phyloP scores from a whole-genome alignment of 2,797 vertebrate species.

The Spheniscus humboldti region DNA sequence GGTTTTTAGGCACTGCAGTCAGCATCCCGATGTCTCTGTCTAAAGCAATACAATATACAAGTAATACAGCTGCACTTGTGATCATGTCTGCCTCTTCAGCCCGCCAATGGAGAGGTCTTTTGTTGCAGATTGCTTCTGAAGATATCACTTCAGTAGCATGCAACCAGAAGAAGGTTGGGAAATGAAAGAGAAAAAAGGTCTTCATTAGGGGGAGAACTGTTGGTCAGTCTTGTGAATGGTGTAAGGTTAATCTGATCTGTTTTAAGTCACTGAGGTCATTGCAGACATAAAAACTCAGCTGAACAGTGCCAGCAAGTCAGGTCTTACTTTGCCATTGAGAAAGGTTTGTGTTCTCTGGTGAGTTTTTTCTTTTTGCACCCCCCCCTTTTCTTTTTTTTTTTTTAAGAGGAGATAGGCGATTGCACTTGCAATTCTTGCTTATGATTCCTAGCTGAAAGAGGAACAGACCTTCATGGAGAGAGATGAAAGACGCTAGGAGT shows the following conservation, averaged over 20 bases:
- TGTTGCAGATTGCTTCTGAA: not conserved
- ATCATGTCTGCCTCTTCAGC: not conserved
- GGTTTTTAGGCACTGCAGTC: not conserved
- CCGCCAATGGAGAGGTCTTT: not conserved
- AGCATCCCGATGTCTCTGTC: not conserved
- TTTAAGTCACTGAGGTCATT: not conserved
- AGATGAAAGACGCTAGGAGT: slow-evolving; percentile 67
- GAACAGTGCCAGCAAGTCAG: not conserved
- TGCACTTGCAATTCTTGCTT: slow-evolving; percentile 28
- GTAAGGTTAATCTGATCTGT: not conserved
- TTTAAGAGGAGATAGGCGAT: not conserved
- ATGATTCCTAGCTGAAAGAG: slow-evolving; percentile 59
- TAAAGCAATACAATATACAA: not conserved
- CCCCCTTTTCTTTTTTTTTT: rapidly evolving
- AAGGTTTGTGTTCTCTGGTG: not conserved
- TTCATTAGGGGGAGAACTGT: not conserved
- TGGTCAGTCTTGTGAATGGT: not conserved
- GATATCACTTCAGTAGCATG: not conserved
- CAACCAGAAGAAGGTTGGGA: not conserved
- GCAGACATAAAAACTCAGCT: not conserved
- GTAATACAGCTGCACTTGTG: not conserved
- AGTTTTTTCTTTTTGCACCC: not conserved
- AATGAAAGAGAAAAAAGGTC: not conserved
- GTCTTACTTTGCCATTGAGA: not conserved
- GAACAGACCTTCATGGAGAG: slow-evolving; percentile 52